Conservation (phyloP, 2,888 invertebrate genomes). For the Plagodis dolabraria region DNA sequence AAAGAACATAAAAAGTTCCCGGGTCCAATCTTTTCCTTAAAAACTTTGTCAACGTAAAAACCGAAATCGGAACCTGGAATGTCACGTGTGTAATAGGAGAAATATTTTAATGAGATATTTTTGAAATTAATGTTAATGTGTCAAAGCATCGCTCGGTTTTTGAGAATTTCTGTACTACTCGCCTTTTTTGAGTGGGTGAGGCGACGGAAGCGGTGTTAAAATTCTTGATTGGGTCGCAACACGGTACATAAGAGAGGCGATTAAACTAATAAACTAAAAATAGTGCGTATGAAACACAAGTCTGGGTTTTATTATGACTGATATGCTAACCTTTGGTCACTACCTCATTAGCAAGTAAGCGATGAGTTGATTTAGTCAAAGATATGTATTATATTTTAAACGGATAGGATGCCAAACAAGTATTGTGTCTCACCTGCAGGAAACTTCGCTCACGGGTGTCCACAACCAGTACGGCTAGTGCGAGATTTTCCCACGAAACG, state of each 20-base stretch:
- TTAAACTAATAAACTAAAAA: too few species aligned
- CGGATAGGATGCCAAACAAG: too few species aligned
- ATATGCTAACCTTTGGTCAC: too few species aligned
- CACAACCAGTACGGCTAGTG: too few species aligned
- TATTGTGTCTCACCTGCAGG: too few species aligned
- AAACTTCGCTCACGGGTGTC: too few species aligned
- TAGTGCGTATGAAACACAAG: too few species aligned
- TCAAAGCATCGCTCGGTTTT: conserved; percentile 57
- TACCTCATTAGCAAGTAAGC: too few species aligned
- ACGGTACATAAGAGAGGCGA: conserved; percentile 11
- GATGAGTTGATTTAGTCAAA: too few species aligned
- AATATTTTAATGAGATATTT: conserved; percentile 78
- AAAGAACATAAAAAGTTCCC: neutral
- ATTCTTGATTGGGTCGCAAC: conserved; percentile 47
- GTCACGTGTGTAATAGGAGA: conserved; percentile 63
- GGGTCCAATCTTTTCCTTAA: conserved; percentile 48
- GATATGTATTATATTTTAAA: too few species aligned
- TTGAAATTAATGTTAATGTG: conserved; percentile 63
- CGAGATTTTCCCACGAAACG: too few species aligned
- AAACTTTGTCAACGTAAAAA: conserved; percentile 62
- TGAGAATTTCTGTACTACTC: conserved; percentile 47
- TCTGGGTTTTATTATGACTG: too few species aligned
- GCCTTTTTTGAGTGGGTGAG: conserved; percentile 36
- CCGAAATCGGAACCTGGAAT: conserved; percentile 52
- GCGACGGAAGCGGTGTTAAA: conserved; percentile 75